Evolutionary conservation across 2,888 invertebrate genomes (phyloP).

Genomic region (Asteroscopus sphinx): DNA sequence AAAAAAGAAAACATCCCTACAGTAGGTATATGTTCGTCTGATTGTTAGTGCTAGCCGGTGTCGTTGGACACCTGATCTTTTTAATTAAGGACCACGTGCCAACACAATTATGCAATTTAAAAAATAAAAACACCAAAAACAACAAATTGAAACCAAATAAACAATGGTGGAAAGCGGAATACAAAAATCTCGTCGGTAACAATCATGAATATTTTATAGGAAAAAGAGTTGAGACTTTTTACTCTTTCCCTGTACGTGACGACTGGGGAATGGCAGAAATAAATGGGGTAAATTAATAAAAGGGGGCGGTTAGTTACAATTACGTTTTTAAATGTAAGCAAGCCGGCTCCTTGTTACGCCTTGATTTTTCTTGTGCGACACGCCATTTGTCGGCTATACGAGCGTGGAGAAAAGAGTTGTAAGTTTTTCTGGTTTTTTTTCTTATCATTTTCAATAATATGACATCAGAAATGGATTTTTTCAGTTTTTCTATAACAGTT

Average conservation of each 20-base stretch:
- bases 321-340: slow-evolving; percentile 89
- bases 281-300: slow-evolving; percentile 89
- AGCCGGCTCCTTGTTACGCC: slow-evolving; percentile 82
- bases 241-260: slow-evolving; percentile 75
- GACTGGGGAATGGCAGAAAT: slow-evolving; percentile 76
- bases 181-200: slow-evolving; percentile 45
- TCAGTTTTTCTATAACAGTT: too few relatives aligned
- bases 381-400: slow-evolving; percentile 79
- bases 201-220: slow-evolving; percentile 83
- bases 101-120: neutral
- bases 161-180: slow-evolving; percentile 44
- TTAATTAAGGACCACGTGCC: neutral
- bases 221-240: slow-evolving; percentile 69
- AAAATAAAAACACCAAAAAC: slow-evolving; percentile 2
- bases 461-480: too few relatives aligned
- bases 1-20: too few relatives aligned
- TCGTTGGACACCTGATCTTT: too few relatives aligned
- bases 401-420: slow-evolving; percentile 53
- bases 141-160: slow-evolving; percentile 53
- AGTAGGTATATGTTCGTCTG: too few relatives aligned
- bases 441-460: neutral
- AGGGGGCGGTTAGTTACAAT: slow-evolving; percentile 89
- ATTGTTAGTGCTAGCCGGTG: too few relatives aligned
- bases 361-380: slow-evolving; percentile 88
- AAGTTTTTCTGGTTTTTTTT: slow-evolving; percentile 47